These are phyloP conservation scores for Dendrolimus punctatus DNA, from an alignment of 1,140 invertebrate species.

Conservation along the genomic window DNA sequence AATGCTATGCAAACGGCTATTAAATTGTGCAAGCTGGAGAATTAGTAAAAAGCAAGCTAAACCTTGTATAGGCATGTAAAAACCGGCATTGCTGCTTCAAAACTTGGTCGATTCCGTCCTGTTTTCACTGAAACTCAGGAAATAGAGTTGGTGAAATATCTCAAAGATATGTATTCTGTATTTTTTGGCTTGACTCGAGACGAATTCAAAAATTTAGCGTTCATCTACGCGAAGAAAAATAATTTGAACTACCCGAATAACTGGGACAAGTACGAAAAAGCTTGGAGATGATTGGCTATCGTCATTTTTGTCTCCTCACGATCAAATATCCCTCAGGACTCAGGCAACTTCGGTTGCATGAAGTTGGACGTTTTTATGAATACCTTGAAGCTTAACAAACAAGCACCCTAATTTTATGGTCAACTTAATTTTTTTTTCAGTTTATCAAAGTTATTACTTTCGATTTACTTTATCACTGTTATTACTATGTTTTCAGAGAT, in stretches of 20 bases:
- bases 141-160: conserved; percentile 25
- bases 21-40: conserved; percentile 27
- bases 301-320: conserved; percentile 27
- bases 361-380: conserved; percentile 6
- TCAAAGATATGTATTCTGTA: conserved; percentile 29
- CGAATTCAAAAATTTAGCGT: conserved; percentile 24
- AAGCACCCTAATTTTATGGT: too few relatives aligned
- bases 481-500: too few relatives aligned
- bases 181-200: conserved; percentile 32
- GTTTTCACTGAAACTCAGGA: conserved; percentile 29
- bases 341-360: too few relatives aligned
- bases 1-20: conserved; percentile 20
- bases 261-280: conserved; percentile 25
- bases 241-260: conserved; percentile 22
- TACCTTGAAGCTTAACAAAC: too few relatives aligned
- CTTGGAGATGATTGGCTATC: conserved; percentile 24
- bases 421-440: too few relatives aligned
- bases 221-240: conserved; percentile 23
- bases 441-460: too few relatives aligned
- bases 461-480: too few relatives aligned
- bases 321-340: conserved; percentile 24
- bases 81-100: conserved; percentile 24
- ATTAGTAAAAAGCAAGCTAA: conserved; percentile 31
- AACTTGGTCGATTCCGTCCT: conserved; percentile 23
- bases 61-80: conserved; percentile 29